phyloP scores from a whole-genome alignment of 1,140 invertebrate genomes.

The Triops cancriformis region DNA sequence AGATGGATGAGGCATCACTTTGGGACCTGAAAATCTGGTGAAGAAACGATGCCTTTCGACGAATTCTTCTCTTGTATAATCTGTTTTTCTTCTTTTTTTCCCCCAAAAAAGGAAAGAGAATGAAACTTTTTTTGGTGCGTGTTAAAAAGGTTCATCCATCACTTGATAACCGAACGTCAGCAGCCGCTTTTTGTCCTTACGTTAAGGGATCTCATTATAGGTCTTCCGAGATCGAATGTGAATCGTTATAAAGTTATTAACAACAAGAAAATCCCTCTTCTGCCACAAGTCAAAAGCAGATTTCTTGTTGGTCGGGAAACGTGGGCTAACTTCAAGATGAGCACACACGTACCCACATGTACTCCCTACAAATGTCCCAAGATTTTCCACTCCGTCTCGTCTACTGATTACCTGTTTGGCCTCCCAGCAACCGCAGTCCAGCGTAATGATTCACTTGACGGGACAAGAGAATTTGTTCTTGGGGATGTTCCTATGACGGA shows the following conservation, averaged over 20 bases:
- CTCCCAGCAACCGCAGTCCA: background rate
- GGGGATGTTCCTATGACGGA: background rate
- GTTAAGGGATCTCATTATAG: background rate
- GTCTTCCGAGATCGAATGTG: background rate
- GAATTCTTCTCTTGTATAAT: background rate
- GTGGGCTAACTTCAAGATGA: background rate
- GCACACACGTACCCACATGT: background rate
- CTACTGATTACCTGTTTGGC: conserved; percentile 2
- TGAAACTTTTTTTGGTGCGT: background rate
- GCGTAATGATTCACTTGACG: conserved; percentile 1
- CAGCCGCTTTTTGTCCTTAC: background rate
- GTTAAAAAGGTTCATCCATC: background rate
- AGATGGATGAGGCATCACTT: background rate
- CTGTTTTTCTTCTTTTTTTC: background rate
- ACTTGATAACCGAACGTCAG: background rate
- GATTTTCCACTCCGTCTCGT: conserved; percentile 2
- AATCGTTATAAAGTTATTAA: too few species aligned
- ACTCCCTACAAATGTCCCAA: background rate
- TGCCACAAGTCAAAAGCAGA: too few species aligned
- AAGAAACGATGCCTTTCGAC: background rate
- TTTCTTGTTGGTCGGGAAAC: background rate
- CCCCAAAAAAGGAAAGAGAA: background rate
- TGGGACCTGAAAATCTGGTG: background rate
- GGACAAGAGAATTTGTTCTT: background rate
- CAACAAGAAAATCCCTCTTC: too few species aligned